Evolutionary conservation across 2,113 vertebrate genomes (phyloP).

Genomic region (Neodontobutis hainanensis): DNA sequence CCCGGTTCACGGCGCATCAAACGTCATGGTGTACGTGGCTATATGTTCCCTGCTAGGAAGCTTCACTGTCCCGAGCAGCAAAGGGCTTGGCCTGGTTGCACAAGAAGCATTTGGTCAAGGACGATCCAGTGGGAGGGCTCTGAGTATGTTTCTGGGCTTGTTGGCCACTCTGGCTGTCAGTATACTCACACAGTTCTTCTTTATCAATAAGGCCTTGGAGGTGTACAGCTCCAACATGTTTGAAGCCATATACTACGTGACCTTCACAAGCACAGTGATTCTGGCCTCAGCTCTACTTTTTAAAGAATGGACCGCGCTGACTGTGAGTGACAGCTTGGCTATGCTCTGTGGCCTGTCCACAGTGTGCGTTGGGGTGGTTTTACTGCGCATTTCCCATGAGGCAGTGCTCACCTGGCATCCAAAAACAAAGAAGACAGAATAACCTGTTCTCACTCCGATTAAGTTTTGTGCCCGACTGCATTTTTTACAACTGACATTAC

Average conservation of each 20-base stretch:
- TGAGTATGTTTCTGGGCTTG: conserved; percentile 85
- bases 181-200: conserved; percentile 93
- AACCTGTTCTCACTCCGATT: conserved; percentile 16
- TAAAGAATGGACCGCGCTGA: conserved; percentile 89
- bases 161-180: conserved; percentile 86
- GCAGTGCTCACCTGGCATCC: conserved; percentile 84
- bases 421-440: conserved; percentile 81
- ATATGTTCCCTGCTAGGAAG: conserved; percentile 95
- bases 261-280: conserved; percentile 90
- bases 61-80: conserved; percentile 95
- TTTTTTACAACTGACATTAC: neutral
- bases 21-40: conserved; percentile 94
- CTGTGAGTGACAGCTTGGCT: conserved; percentile 85
- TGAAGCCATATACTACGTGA: conserved; percentile 93
- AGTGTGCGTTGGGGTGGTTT: conserved; percentile 87
- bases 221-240: conserved; percentile 90
- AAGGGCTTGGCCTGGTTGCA: conserved; percentile 91
- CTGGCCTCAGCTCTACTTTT: conserved; percentile 92
- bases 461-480: neutral
- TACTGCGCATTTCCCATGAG: conserved; percentile 92
- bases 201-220: conserved; percentile 94
- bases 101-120: conserved; percentile 84
- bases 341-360: conserved; percentile 90
- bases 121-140: conserved; percentile 78
- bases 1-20: conserved; percentile 87